A percentile compares a stretch with the other conserved stretches of the same genome.
Evolutionary conservation across 1,140 invertebrate genomes (phyloP).

Genomic region (Cheumatopsyche charites): DNA sequence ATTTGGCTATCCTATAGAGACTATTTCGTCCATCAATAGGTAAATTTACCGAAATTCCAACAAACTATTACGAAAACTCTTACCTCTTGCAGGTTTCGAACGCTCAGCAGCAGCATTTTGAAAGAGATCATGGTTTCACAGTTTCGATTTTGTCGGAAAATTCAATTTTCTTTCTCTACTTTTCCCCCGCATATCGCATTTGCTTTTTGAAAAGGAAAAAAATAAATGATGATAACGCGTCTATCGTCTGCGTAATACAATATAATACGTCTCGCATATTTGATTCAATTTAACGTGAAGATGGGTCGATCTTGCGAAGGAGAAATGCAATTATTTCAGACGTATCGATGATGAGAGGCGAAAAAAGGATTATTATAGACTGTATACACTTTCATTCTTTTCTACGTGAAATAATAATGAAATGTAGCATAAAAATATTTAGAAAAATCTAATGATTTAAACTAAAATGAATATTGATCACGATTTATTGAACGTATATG

Average conservation of each 20-base stretch:
- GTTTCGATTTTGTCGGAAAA: not conserved
- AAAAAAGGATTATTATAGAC: too few relatives aligned
- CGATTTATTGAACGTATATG: too few relatives aligned
- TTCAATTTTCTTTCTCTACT: not conserved
- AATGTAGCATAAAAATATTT: too few relatives aligned
- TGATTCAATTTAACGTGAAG: conserved; percentile 20
- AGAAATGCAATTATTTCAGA: not conserved
- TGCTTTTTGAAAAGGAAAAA: not conserved
- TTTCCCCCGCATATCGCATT: not conserved
- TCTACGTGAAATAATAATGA: too few relatives aligned
- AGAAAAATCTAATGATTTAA: too few relatives aligned
- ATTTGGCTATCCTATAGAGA: not conserved
- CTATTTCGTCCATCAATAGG: not conserved
- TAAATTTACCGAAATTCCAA: too few relatives aligned
- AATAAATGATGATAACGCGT: not conserved
- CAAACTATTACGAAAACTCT: conserved; percentile 7
- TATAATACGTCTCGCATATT: conserved; percentile 6
- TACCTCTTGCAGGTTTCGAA: conserved; percentile 13
- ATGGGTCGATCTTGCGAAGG: not conserved
- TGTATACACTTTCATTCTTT: too few relatives aligned
- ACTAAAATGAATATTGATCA: too few relatives aligned
- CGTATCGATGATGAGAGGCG: too few relatives aligned
- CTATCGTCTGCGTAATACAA: not conserved
- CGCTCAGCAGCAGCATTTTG: not conserved
- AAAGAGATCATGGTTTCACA: not conserved